These are phyloP conservation scores for Cecidostiba fungosa DNA, from an alignment of 2,888 invertebrate genomes.

Conservation along the genomic window DNA sequence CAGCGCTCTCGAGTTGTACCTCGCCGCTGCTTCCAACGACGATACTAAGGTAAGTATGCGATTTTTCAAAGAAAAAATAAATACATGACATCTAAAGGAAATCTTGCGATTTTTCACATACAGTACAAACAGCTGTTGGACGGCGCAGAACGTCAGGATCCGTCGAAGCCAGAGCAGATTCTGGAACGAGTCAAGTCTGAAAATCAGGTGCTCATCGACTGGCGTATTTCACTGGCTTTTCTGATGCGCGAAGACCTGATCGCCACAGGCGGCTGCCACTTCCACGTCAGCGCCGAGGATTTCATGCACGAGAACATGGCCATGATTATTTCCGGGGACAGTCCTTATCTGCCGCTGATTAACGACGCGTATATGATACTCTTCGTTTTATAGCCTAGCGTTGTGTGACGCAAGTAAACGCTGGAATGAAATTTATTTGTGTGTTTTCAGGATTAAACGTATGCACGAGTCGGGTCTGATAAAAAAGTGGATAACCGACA, in stretches of 20 bases:
- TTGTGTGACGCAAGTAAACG: too few relatives aligned
- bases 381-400: too few relatives aligned
- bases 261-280: constrained; percentile 88
- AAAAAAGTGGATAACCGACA: constrained; percentile 89
- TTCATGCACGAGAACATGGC: constrained; percentile 91
- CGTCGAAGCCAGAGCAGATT: constrained; percentile 69
- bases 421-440: neutral
- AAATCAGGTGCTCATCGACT: constrained; percentile 89
- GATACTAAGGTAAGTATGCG: constrained; percentile 78
- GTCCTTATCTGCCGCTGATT: constrained; percentile 89
- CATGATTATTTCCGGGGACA: constrained; percentile 87
- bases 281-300: constrained; percentile 88
- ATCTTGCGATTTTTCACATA: too few relatives aligned
- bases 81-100: too few relatives aligned
- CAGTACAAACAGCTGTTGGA: constrained; percentile 83
- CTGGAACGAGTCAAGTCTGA: constrained; percentile 85
- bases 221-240: constrained; percentile 89
- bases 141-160: constrained; percentile 80
- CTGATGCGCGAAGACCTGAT: constrained; percentile 82
- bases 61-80: neutral
- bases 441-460: constrained; percentile 85
- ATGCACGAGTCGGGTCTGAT: constrained; percentile 93
- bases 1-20: constrained; percentile 87
- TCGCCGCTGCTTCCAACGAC: constrained; percentile 84
- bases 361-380: constrained; percentile 91